Percentiles rank a stretch among this genome's conserved stretches.
Conservation (phyloP, 2,888 invertebrate genomes). For the Phytoseiulus persimilis region DNA sequence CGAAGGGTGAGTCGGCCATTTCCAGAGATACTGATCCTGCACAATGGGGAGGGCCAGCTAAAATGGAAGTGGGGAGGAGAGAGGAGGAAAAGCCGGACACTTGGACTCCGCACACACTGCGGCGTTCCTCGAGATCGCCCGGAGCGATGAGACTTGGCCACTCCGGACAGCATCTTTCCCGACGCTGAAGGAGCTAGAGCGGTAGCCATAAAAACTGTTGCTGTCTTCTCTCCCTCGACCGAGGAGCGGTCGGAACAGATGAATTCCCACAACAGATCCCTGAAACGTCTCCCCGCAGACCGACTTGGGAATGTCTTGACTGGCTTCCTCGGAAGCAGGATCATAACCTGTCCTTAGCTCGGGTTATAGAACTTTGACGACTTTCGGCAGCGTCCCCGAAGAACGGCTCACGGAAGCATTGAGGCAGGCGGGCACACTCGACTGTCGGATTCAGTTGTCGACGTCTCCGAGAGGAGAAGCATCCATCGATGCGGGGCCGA, state of each 20-base stretch:
- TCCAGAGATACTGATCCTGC: neutral
- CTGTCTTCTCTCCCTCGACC: neutral
- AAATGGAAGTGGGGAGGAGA: neutral
- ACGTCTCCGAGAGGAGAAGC: too few species aligned
- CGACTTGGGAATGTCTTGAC: neutral
- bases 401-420: too few species aligned
- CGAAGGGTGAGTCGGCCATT: neutral
- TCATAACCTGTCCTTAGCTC: too few species aligned
- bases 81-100: neutral
- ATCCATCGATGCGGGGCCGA: too few species aligned
- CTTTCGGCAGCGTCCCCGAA: too few species aligned
- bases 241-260: neutral
- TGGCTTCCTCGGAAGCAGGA: neutral
- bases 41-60: neutral
- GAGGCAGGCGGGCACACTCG: too few species aligned
- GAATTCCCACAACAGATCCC: too few species aligned
- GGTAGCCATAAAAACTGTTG: neutral
- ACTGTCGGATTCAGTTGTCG: too few species aligned
- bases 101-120: too few species aligned
- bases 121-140: neutral
- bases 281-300: neutral
- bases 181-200: neutral
- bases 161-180: neutral
- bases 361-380: too few species aligned
- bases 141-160: neutral